phyloP scores from a whole-genome alignment of 2,797 vertebrate genomes.

The Melanotaenia parkinsoni region DNA sequence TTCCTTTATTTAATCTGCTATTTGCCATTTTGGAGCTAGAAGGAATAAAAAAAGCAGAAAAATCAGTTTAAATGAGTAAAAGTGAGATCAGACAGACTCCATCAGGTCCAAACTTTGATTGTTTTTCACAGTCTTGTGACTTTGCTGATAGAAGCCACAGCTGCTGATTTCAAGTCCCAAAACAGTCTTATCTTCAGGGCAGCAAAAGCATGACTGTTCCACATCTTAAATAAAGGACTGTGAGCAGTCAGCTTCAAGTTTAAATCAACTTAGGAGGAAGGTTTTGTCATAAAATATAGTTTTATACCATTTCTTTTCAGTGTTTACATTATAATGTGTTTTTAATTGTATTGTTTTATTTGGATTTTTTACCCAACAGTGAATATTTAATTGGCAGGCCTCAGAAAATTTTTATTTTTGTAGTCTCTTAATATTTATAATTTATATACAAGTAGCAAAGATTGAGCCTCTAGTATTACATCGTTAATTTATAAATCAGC shows the following conservation, averaged over 20 bases:
- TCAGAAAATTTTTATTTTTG: not conserved
- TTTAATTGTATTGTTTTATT: not conserved
- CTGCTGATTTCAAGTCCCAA: constrained; percentile 58
- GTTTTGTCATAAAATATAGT: not conserved
- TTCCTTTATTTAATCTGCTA: not conserved
- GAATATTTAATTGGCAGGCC: too few species aligned
- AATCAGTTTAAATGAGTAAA: not conserved
- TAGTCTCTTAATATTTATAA: not conserved
- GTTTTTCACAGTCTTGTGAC: constrained; percentile 15
- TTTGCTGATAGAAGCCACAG: constrained; percentile 58
- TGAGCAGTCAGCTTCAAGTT: too few species aligned
- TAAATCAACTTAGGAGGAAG: not conserved
- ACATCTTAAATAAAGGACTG: constrained; percentile 3
- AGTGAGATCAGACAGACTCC: constrained; percentile 17
- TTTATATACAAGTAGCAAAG: not conserved
- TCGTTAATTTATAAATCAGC: not conserved
- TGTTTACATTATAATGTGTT: not conserved
- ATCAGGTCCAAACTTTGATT: constrained; percentile 50
- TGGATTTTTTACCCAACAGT: not conserved
- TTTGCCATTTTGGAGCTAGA: not conserved
- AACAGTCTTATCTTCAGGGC: constrained; percentile 65
- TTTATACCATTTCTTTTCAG: not conserved
- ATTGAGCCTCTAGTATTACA: not conserved
- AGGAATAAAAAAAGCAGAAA: not conserved
- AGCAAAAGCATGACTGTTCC: constrained; percentile 42